Evolutionary conservation across 2,113 vertebrate species (phyloP).

Genomic region (Mystacornis crossleyi): DNA sequence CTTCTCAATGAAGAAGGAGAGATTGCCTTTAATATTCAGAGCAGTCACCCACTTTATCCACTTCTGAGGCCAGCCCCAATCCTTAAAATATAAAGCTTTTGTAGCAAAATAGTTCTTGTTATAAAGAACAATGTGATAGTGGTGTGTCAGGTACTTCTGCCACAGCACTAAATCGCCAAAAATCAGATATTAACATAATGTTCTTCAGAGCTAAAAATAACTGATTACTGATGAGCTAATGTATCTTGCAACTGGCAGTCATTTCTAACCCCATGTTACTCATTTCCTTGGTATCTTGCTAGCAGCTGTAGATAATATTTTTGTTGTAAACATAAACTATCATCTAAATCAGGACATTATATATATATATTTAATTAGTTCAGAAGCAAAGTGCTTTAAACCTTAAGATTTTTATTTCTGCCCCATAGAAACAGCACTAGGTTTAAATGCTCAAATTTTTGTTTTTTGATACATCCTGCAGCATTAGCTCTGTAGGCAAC

Average conservation of each 20-base stretch:
- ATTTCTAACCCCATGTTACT: conserved; percentile 62
- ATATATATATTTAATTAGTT: conserved; percentile 60
- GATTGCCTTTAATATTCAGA: background rate
- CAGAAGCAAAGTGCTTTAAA: conserved; percentile 78
- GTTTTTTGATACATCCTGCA: conserved; percentile 58
- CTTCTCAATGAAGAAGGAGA: background rate
- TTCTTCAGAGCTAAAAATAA: conserved; percentile 65
- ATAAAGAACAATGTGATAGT: conserved; percentile 59
- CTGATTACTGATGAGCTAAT: conserved; percentile 53
- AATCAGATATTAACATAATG: conserved; percentile 66
- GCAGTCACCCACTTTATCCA: background rate
- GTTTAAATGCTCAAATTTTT: conserved; percentile 55
- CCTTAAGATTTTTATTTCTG: conserved; percentile 57
- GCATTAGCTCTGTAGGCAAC: conserved; percentile 63
- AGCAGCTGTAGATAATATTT: conserved; percentile 75
- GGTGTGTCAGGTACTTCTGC: conserved; percentile 63
- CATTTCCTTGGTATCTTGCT: conserved; percentile 69
- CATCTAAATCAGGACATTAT: conserved; percentile 72
- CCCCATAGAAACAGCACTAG: conserved; percentile 50
- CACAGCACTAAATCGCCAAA: conserved; percentile 58
- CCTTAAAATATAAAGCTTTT: conserved; percentile 26
- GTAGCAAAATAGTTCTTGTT: conserved; percentile 55
- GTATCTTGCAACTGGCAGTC: conserved; percentile 70
- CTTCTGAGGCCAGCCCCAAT: background rate
- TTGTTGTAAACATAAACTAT: conserved; percentile 77